Evolutionary conservation across 1,140 invertebrate species (phyloP), one percentile per base, ranked within the genome.

Genomic region (Lordiphosa clarofinis): DNA sequence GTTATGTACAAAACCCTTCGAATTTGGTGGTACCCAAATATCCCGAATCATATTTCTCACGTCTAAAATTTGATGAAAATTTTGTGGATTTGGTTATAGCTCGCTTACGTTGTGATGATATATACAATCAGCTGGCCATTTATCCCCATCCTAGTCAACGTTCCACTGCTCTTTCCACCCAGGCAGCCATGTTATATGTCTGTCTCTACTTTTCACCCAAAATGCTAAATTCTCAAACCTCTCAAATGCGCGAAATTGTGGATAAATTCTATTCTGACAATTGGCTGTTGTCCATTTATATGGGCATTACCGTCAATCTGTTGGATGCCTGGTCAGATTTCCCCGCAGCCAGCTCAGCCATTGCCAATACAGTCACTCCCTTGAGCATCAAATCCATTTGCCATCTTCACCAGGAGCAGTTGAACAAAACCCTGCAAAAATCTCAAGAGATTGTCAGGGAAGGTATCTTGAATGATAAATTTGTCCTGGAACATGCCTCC

Each of bases 221-320:
- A 43, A 94, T 95, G 60, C 90, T 99, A 3, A 92, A 96, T 59
- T 92, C 91, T 39, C 95, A 99, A 81, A 93, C 93, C 38, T 93
- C 97, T 1, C 94, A 94, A 86, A 99, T 99, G 98, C 93, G 98
- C 76, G 98, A 99, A 92, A 98, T 99, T 79, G 97, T 98, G 11
- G 98, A 99, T 87, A 97, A 98, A 90, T 98, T 96, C 90, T 99
- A 98, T 86, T 94, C 95, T 19, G 97, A 98, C 87, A 98, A 98
- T 89, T 99, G 97, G 97, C 93, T 98, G 1, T 92, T 98, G 24
- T 96, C 95, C 69, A 91, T 99, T 43, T 99, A 99, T 82, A 98
- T 99, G 96, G 98, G 98, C 10, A 94, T 97, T 38, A 94, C 91
- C 0, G 92, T 98, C 2, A 99, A 99, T 90, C 90, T 99, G 19